Evolutionary conservation across 2,797 vertebrate species (phyloP).

Genomic region (Spea hammondii): DNA sequence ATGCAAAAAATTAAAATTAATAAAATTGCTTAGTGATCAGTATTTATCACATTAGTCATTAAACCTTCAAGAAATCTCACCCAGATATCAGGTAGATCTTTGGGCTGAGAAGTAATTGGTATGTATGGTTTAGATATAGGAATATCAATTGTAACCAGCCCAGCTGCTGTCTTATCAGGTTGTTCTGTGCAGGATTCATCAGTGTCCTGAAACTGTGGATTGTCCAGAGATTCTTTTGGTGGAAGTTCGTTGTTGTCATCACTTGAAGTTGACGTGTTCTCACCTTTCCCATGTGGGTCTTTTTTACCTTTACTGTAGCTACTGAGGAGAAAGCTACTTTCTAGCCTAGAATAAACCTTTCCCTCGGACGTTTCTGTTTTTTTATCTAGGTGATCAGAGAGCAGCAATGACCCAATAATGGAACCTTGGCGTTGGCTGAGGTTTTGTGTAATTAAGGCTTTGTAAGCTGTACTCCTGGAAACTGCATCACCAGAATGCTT

Average conservation of each 20-base stretch:
- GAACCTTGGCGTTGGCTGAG: constrained; percentile 58
- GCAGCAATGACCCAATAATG: constrained; percentile 59
- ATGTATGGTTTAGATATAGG: constrained; percentile 52
- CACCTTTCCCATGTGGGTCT: background rate
- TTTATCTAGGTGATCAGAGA: constrained; percentile 63
- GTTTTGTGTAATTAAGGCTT: constrained; percentile 55
- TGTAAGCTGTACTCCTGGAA: background rate
- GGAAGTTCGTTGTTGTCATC: constrained; percentile 23
- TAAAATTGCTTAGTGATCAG: constrained; percentile 5
- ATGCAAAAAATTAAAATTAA: background rate
- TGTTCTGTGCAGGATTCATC: background rate
- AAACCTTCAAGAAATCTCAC: constrained; percentile 64
- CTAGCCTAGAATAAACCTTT: constrained; percentile 75
- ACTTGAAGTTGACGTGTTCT: constrained; percentile 51
- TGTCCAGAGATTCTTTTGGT: constrained; percentile 48
- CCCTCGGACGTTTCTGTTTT: accelerated
- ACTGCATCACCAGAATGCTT: constrained; percentile 52
- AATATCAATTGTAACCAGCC: constrained; percentile 35
- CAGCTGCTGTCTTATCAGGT: background rate
- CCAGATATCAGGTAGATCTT: constrained; percentile 77
- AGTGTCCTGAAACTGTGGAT: constrained; percentile 54
- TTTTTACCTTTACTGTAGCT: constrained; percentile 56
- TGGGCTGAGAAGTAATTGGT: constrained; percentile 61
- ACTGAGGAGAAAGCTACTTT: constrained; percentile 81
- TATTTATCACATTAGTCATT: constrained; percentile 1